Conservation (phyloP, 2,113 vertebrate genomes). For the Rhinogobius similis region DNA sequence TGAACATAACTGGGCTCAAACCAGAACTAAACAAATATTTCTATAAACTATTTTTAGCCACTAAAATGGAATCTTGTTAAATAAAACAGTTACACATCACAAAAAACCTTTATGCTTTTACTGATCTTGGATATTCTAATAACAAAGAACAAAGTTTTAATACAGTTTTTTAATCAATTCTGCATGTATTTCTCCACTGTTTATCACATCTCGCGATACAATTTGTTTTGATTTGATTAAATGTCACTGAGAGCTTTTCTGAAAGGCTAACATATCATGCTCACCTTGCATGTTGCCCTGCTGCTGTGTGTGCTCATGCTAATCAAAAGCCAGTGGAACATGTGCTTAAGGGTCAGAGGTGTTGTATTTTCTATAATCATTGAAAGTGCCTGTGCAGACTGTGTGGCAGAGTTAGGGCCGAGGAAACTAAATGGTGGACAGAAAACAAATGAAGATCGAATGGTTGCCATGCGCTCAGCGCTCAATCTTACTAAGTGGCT, state of each 20-base stretch:
- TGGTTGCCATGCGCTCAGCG: constrained; percentile 23
- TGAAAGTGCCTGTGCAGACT: constrained; percentile 29
- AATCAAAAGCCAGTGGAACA: constrained; percentile 21
- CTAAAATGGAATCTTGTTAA: too few species aligned
- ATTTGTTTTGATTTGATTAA: not conserved
- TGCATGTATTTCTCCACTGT: too few species aligned
- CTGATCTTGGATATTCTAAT: too few species aligned
- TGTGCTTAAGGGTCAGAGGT: constrained; percentile 22
- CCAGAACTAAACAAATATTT: too few species aligned
- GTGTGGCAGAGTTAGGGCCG: constrained; percentile 25
- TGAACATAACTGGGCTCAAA: too few species aligned
- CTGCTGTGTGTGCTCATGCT: constrained; percentile 19
- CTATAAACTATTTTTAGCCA: too few species aligned
- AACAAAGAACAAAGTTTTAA: too few species aligned
- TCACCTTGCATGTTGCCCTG: constrained; percentile 36
- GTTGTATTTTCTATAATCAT: constrained; percentile 36
- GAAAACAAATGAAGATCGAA: constrained; percentile 35
- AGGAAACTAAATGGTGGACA: constrained; percentile 32
- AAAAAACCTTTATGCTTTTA: too few species aligned
- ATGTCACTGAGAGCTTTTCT: not conserved
- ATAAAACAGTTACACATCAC: too few species aligned
- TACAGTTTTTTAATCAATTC: too few species aligned
- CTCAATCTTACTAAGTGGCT: constrained; percentile 50
- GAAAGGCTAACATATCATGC: constrained; percentile 1
- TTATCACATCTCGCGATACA: too few species aligned